Percentiles rank a stretch among this genome's conserved stretches.
Conservation (phyloP, 2,888 invertebrate species). For the Venusia cambrica region DNA sequence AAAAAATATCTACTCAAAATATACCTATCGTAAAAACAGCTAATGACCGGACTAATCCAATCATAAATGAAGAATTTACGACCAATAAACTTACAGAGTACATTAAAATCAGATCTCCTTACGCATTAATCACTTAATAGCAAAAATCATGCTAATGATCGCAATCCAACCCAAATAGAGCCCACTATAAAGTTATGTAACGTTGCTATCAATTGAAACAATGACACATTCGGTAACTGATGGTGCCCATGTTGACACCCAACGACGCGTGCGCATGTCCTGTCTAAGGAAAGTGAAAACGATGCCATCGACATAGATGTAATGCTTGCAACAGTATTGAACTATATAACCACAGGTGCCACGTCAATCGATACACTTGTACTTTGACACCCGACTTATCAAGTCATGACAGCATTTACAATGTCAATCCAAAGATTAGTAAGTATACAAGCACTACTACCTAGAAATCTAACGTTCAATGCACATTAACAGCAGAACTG, state of each 20-base stretch:
- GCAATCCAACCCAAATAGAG: slow-evolving; percentile 10
- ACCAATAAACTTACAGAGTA: slow-evolving; percentile 31
- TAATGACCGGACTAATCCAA: too few species aligned
- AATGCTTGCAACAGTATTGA: slow-evolving; percentile 76
- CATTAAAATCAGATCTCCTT: slow-evolving; percentile 1
- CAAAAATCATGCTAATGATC: slow-evolving; percentile 4
- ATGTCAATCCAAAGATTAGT: slow-evolving; percentile 68
- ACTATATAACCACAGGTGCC: slow-evolving; percentile 73
- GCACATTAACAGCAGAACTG: too few species aligned
- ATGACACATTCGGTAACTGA: slow-evolving; percentile 59
- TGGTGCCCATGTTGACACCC: slow-evolving; percentile 60
- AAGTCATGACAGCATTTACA: slow-evolving; percentile 52
- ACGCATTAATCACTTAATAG: not conserved
- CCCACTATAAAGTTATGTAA: slow-evolving; percentile 55
- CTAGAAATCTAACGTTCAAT: too few species aligned
- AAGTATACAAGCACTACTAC: slow-evolving; percentile 39
- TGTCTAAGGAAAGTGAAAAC: slow-evolving; percentile 77
- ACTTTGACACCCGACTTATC: slow-evolving; percentile 59
- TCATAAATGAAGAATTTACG: slow-evolving; percentile 7
- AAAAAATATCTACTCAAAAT: too few species aligned
- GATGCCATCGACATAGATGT: slow-evolving; percentile 57
- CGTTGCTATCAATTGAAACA: slow-evolving; percentile 51
- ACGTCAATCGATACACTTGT: slow-evolving; percentile 62
- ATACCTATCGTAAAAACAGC: too few species aligned
- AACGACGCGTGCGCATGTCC: slow-evolving; percentile 68